Conservation (phyloP, 2,797 vertebrate species). For the Molossus molossus region DNA sequence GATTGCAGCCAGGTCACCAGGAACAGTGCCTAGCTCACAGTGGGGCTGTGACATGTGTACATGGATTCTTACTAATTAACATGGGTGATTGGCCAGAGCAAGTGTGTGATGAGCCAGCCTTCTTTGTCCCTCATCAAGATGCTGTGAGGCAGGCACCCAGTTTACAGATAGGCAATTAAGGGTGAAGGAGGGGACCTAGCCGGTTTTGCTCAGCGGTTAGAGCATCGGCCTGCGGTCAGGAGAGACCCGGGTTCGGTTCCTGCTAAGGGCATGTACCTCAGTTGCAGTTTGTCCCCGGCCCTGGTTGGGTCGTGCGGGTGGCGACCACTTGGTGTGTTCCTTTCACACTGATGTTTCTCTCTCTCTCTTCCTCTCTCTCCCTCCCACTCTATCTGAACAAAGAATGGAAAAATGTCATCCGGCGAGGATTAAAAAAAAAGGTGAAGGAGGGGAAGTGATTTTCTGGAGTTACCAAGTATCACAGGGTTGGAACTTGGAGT, state of each 20-base stretch:
- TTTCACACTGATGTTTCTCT: too few species aligned
- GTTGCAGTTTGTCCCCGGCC: too few species aligned
- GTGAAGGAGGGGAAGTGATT: not conserved
- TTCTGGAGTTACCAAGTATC: not conserved
- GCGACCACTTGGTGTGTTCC: too few species aligned
- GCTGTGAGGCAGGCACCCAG: not conserved
- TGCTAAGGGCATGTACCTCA: too few species aligned
- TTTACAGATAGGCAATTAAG: not conserved
- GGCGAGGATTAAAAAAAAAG: not conserved
- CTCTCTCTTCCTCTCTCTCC: too few species aligned
- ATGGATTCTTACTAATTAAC: not conserved
- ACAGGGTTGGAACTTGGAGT: not conserved
- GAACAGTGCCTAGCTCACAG: not conserved
- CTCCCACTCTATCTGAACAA: too few species aligned
- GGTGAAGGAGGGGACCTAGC: not conserved
- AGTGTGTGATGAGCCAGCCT: not conserved
- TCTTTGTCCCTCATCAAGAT: not conserved
- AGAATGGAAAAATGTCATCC: too few species aligned
- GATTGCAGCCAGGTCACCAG: not conserved
- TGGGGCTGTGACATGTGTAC: accelerated
- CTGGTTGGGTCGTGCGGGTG: too few species aligned
- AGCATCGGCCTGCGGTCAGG: too few species aligned
- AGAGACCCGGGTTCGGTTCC: too few species aligned
- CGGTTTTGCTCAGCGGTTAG: too few species aligned
- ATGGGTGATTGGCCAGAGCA: not conserved